Conservation (phyloP, 2,888 invertebrate species). For the Ophion ventricosus region DNA sequence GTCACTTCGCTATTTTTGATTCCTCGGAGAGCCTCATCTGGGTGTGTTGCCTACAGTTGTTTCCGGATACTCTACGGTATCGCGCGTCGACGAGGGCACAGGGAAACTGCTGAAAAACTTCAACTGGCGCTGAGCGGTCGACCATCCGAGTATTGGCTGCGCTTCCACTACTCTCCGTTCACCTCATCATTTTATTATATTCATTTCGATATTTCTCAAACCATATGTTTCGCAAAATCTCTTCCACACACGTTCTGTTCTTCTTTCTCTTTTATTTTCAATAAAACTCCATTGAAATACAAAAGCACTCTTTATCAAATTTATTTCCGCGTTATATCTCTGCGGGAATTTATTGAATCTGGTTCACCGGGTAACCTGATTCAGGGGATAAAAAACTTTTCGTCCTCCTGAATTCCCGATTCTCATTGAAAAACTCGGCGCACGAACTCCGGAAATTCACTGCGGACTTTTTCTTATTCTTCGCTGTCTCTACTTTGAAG, state of each 20-base stretch:
- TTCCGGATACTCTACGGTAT: not conserved
- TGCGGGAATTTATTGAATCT: conserved; percentile 49
- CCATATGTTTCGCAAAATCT: not conserved
- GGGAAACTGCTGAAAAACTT: not conserved
- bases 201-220: not conserved
- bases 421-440: conserved; percentile 43
- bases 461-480: conserved; percentile 53
- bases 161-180: not conserved
- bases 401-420: conserved; percentile 8
- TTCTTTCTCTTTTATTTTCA: not conserved
- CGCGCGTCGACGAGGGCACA: not conserved
- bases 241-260: not conserved
- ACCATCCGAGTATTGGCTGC: not conserved
- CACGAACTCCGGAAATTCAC: conserved; percentile 54
- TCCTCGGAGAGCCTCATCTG: not conserved
- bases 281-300: not conserved
- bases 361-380: conserved; percentile 59
- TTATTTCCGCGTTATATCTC: conserved; percentile 31
- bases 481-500: conserved; percentile 40
- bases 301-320: conserved; percentile 8
- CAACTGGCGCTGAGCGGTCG: not conserved
- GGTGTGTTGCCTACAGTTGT: not conserved
- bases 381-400: conserved; percentile 32
- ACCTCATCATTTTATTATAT: too few species aligned
- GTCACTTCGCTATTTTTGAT: not conserved